Evolutionary conservation across 2,113 vertebrate species (phyloP).

Genomic region (Xenus cinereus): DNA sequence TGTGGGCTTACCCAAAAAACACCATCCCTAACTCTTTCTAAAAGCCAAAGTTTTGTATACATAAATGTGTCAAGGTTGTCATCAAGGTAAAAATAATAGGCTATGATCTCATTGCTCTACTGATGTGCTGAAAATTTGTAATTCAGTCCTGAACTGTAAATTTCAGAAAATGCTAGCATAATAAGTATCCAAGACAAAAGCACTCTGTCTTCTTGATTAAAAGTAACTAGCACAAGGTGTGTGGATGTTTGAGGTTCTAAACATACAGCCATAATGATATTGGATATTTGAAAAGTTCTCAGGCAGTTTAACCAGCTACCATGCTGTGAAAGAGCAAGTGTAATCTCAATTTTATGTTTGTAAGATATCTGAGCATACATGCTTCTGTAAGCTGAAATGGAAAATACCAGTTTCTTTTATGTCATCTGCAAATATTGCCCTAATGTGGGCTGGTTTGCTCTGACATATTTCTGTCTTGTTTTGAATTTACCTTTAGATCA

Average conservation of each 20-base stretch:
- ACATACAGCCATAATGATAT: neutral
- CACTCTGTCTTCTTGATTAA: neutral
- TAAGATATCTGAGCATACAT: neutral
- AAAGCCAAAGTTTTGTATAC: neutral
- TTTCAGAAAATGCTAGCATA: neutral
- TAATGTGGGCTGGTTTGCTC: neutral
- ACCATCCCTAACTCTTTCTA: neutral
- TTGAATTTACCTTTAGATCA: neutral
- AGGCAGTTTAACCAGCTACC: neutral
- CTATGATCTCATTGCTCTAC: neutral
- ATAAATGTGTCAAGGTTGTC: neutral
- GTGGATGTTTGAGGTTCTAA: neutral
- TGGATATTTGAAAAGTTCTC: neutral
- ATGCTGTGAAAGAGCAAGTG: neutral
- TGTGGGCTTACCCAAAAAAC: neutral
- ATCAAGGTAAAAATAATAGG: neutral
- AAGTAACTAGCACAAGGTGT: neutral
- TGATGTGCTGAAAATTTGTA: neutral
- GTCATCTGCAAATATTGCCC: neutral
- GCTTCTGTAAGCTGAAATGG: neutral
- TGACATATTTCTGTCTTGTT: neutral
- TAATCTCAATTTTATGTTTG: rapidly evolving
- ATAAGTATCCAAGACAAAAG: neutral
- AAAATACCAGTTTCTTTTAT: neutral
- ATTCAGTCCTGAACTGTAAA: neutral